These are phyloP conservation scores for Agrenia bidenticulata DNA, from an alignment of 2,888 invertebrate genomes.

Conservation along the genomic window DNA sequence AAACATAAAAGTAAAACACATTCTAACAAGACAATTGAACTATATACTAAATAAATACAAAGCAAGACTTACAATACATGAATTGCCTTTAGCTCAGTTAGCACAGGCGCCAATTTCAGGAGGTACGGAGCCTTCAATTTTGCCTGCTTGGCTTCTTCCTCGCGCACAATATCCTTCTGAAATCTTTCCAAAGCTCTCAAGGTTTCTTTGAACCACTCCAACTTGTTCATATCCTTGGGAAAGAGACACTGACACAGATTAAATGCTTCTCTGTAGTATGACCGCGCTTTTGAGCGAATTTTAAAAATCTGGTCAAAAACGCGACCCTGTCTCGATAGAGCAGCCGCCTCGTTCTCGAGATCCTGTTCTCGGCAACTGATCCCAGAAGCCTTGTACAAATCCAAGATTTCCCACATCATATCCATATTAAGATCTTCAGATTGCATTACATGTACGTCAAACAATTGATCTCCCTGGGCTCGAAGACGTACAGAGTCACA, in stretches of 20 bases:
- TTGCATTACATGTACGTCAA: background rate
- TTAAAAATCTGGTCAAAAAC: constrained; percentile 27
- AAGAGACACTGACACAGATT: constrained; percentile 16
- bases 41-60: no score
- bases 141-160: constrained; percentile 13
- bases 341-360: constrained; percentile 28
- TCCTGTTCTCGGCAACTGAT: constrained; percentile 13
- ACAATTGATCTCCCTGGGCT: constrained; percentile 14
- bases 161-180: constrained; percentile 12
- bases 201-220: constrained; percentile 22
- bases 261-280: constrained; percentile 23
- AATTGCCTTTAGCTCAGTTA: background rate
- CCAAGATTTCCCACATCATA: constrained; percentile 29
- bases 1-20: no score
- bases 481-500: constrained; percentile 20
- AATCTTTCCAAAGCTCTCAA: constrained; percentile 12
- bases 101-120: constrained; percentile 5
- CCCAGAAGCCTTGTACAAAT: constrained; percentile 22
- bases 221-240: constrained; percentile 18
- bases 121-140: constrained; percentile 13
- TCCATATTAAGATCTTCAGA: constrained; percentile 24
- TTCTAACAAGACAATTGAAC: no score
- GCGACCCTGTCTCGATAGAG: constrained; percentile 17
- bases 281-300: constrained; percentile 15
- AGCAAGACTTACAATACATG: constrained; percentile 2